These are phyloP conservation scores for Sprattus sprattus DNA, from an alignment of 2,113 vertebrate genomes.

Conservation along the genomic window DNA sequence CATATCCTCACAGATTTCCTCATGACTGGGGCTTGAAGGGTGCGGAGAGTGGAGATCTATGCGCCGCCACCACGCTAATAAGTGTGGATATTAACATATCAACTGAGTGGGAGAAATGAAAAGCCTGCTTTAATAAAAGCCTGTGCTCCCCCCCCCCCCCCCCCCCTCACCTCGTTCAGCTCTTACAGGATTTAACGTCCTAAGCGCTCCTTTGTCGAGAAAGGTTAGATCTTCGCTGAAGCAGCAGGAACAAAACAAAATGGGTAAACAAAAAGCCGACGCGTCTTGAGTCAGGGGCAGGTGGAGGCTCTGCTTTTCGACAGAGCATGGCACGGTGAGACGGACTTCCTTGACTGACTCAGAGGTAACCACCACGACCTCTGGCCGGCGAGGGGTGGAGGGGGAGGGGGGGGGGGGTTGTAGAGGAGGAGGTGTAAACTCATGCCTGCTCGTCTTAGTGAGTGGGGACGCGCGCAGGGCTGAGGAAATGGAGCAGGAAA, in stretches of 20 bases:
- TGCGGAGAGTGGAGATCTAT: conserved; percentile 31
- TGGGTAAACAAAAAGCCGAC: neutral
- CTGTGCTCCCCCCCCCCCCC: neutral
- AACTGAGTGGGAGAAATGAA: conserved; percentile 17
- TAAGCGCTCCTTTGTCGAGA: neutral
- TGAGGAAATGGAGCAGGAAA: conserved; percentile 49
- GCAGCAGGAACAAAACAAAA: neutral
- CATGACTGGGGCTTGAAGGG: neutral
- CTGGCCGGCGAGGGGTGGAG: neutral
- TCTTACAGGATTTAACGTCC: neutral
- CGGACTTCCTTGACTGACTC: neutral
- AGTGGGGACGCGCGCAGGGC: neutral
- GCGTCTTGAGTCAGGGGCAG: neutral
- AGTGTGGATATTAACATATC: conserved; percentile 32
- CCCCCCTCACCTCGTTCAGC: neutral
- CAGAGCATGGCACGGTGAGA: neutral
- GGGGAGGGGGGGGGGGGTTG: neutral
- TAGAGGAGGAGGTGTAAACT: conserved; percentile 2
- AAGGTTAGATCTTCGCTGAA: neutral
- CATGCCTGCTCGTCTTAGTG: neutral
- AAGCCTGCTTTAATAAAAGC: neutral
- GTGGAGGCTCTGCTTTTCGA: neutral
- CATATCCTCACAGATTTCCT: conserved; percentile 22
- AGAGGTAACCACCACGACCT: conserved; percentile 24
- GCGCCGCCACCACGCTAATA: conserved; percentile 12